These are phyloP conservation scores for Cataglyphis livida DNA, from an alignment of 2,888 invertebrate species.

Conservation along the genomic window DNA sequence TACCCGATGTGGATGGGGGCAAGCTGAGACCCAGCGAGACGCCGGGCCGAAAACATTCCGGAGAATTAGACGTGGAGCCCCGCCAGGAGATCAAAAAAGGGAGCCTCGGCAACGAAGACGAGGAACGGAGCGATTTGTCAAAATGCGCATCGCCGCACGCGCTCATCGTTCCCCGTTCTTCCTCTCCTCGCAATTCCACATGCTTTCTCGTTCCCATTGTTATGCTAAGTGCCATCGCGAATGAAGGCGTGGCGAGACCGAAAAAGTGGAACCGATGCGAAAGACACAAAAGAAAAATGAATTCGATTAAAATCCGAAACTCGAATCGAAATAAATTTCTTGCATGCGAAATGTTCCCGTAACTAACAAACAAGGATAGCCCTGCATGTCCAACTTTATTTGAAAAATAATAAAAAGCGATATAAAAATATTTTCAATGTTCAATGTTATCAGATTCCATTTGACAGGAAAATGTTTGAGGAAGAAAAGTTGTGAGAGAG, in stretches of 20 bases:
- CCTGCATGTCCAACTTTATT: neutral
- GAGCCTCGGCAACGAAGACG: conserved; percentile 73
- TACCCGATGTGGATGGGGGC: conserved; percentile 76
- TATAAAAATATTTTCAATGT: neutral
- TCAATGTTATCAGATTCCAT: neutral
- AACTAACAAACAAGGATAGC: neutral
- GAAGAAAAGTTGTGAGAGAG: neutral
- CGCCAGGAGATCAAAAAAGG: conserved; percentile 78
- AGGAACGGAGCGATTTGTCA: conserved; percentile 82
- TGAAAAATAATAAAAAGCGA: neutral
- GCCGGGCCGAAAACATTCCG: conserved; percentile 83
- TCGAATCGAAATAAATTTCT: conserved; percentile 28
- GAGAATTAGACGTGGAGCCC: conserved; percentile 83
- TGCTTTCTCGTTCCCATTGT: conserved; percentile 77
- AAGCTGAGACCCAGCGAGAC: conserved; percentile 83
- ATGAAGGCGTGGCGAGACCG: conserved; percentile 64
- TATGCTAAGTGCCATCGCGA: conserved; percentile 80
- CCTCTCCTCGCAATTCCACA: conserved; percentile 58
- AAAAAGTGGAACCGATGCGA: conserved; percentile 50
- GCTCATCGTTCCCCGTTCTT: conserved; percentile 46
- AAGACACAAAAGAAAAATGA: conserved; percentile 36
- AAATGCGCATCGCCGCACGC: conserved; percentile 79
- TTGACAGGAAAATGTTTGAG: neutral
- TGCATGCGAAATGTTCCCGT: neutral
- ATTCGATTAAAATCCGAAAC: conserved; percentile 44